A percentile compares a stretch with the other conserved stretches of the same genome.
These are phyloP conservation scores for Drosophila macrothrix DNA, from an alignment of 2,888 invertebrate species.

Conservation along the genomic window DNA sequence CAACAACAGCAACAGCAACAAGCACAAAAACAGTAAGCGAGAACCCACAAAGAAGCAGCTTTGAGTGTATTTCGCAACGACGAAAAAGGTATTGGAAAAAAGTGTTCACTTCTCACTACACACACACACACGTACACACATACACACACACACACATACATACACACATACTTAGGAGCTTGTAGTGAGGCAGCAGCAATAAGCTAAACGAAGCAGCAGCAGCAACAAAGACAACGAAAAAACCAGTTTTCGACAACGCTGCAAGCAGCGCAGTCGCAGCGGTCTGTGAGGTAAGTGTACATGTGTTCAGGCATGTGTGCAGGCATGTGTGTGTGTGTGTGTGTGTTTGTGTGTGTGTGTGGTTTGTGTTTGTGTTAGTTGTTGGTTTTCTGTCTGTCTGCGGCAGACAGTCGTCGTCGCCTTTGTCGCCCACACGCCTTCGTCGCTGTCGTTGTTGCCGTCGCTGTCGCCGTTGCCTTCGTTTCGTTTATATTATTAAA, in stretches of 20 bases:
- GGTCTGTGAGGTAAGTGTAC: constrained; percentile 58
- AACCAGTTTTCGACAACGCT: constrained; percentile 73
- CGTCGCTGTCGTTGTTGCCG: constrained; percentile 26
- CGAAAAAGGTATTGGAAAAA: constrained; percentile 56
- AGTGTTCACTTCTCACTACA: constrained; percentile 47
- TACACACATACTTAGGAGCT: constrained; percentile 12
- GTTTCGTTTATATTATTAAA: constrained; percentile 44
- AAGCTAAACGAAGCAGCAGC: constrained; percentile 37
- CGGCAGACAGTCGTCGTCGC: constrained; percentile 24
- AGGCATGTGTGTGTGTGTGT: constrained; percentile 22
- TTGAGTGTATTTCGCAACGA: constrained; percentile 63
- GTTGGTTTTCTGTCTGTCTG: constrained; percentile 39
- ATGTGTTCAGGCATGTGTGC: constrained; percentile 20
- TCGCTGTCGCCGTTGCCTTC: constrained; percentile 19
- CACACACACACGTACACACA: constrained; percentile 5
- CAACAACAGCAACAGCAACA: constrained; percentile 26
- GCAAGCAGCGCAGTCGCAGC: constrained; percentile 78
- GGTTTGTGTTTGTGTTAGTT: constrained; percentile 16
- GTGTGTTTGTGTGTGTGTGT: background rate
- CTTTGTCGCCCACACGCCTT: constrained; percentile 58
- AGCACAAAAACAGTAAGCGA: constrained; percentile 26
- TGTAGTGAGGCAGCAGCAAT: constrained; percentile 11
- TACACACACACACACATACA: background rate
- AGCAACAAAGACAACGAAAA: constrained; percentile 38
- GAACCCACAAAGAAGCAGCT: constrained; percentile 17